Evolutionary conservation across 2,797 vertebrate species (phyloP).

Genomic region (Etheostoma perlongum): DNA sequence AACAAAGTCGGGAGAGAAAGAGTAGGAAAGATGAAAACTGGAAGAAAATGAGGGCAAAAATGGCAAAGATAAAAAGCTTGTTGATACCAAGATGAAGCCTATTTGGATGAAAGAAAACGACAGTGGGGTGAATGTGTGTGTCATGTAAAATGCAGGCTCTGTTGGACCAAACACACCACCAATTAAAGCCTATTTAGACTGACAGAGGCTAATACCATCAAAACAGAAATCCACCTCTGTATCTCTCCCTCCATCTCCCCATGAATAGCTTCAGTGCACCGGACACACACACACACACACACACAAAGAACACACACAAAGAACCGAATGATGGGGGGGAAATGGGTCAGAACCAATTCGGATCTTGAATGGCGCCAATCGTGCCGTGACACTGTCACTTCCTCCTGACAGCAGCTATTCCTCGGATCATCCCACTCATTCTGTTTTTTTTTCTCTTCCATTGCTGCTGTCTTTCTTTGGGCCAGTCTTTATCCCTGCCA

Average conservation of each 20-base stretch:
- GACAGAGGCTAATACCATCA: constrained; percentile 59
- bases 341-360: constrained; percentile 66
- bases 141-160: constrained; percentile 43
- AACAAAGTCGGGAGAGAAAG: neutral
- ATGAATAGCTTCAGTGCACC: constrained; percentile 37
- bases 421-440: constrained; percentile 39
- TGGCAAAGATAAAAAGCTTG: constrained; percentile 27
- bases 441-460: constrained; percentile 5
- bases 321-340: constrained; percentile 48
- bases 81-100: constrained; percentile 41
- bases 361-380: constrained; percentile 51
- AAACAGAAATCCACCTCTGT: constrained; percentile 54
- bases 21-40: neutral
- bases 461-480: constrained; percentile 8
- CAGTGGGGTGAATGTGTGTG: neutral
- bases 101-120: constrained; percentile 43
- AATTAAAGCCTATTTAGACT: constrained; percentile 66
- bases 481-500: constrained; percentile 17
- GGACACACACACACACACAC: constrained; percentile 2
- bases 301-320: constrained; percentile 45
- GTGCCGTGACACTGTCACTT: constrained; percentile 59
- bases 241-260: constrained; percentile 35
- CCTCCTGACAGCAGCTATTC: constrained; percentile 55
- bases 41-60: neutral
- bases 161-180: constrained; percentile 55